Percentiles rank a stretch among this genome's conserved stretches.
Conservation (phyloP, 2,888 invertebrate species). For the Unio delphinus region DNA sequence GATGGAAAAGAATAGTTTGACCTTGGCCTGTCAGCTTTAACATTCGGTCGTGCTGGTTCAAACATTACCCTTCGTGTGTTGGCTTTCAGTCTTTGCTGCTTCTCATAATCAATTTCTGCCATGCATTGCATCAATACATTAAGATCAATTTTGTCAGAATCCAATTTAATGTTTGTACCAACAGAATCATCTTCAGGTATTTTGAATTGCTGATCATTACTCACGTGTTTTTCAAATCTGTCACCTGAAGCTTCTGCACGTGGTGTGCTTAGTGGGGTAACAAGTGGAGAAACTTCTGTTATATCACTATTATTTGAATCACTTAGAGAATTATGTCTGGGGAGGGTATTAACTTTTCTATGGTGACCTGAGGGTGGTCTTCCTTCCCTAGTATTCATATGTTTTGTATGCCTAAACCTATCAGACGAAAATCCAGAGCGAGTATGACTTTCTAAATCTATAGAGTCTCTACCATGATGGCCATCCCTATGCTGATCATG, state of each 20-base stretch:
- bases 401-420: constrained; percentile 6
- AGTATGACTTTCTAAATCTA: constrained; percentile 19
- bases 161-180: constrained; percentile 29
- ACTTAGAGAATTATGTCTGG: constrained; percentile 14
- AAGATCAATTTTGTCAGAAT: constrained; percentile 51
- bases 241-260: constrained; percentile 16
- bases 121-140: constrained; percentile 63
- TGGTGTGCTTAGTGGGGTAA: constrained; percentile 51
- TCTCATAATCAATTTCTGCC: constrained; percentile 60
- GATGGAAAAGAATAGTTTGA: constrained; percentile 56
- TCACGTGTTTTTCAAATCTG: constrained; percentile 13
- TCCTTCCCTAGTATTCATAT: constrained; percentile 11
- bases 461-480: not conserved
- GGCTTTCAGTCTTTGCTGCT: constrained; percentile 48
- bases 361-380: constrained; percentile 16
- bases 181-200: constrained; percentile 10
- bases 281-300: constrained; percentile 64
- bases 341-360: constrained; percentile 5
- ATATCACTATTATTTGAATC: constrained; percentile 65
- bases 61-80: constrained; percentile 59
- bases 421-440: constrained; percentile 10
- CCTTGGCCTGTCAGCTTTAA: constrained; percentile 23
- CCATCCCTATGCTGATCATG: not conserved
- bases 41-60: constrained; percentile 44
- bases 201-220: constrained; percentile 43